A percentile compares a stretch with the other conserved stretches of the same genome.
These are phyloP conservation scores for Eucera pruinosa DNA, from an alignment of 2,888 invertebrate species.

Conservation along the genomic window DNA sequence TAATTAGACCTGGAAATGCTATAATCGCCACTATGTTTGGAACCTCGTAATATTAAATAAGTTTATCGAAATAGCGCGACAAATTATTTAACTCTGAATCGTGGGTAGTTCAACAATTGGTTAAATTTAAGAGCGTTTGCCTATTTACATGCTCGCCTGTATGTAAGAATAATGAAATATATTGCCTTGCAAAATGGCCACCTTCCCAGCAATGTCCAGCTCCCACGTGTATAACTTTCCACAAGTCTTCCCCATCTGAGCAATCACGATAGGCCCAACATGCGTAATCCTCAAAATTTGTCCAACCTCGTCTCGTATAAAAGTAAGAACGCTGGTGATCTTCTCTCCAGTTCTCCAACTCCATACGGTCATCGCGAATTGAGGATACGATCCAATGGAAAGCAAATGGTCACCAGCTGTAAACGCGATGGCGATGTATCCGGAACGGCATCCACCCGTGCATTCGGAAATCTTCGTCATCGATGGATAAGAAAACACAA, in stretches of 20 bases:
- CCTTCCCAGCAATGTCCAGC: conserved; percentile 61
- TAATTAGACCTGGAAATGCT: no score
- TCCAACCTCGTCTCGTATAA: conserved; percentile 70
- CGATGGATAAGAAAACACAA: conserved; percentile 87
- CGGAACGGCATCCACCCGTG: conserved; percentile 54
- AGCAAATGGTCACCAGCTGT: conserved; percentile 71
- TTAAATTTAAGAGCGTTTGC: no score
- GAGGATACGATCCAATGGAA: conserved; percentile 73
- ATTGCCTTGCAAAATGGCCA: conserved; percentile 54
- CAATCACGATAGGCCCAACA: conserved; percentile 65
- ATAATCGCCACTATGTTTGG: no score
- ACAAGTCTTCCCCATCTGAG: conserved; percentile 74
- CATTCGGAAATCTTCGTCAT: conserved; percentile 83
- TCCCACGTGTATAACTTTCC: conserved; percentile 77
- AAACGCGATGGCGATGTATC: conserved; percentile 77
- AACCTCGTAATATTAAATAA: no score
- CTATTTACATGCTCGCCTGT: no score
- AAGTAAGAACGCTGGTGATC: conserved; percentile 81
- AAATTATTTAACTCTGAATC: no score
- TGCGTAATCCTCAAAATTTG: conserved; percentile 72
- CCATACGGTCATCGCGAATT: conserved; percentile 87
- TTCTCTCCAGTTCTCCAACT: conserved; percentile 88
- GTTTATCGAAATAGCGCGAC: no score
- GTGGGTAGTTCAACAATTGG: no score
- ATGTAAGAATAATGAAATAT: no score